These are phyloP conservation scores for Eutolmus rufibarbis DNA, from an alignment of 2,888 invertebrate species.

Conservation along the genomic window DNA sequence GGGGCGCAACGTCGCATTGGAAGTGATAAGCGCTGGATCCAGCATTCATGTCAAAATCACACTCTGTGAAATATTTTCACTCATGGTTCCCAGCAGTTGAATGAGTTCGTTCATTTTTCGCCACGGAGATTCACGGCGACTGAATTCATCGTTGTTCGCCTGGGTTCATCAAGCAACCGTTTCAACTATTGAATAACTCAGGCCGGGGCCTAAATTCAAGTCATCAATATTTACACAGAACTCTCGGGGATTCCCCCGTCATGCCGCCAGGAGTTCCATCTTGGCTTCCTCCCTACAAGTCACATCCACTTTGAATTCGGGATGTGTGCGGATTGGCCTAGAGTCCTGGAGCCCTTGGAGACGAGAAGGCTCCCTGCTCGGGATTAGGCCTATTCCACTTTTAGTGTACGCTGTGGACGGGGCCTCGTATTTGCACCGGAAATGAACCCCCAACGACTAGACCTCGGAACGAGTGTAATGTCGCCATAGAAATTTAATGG, in stretches of 20 bases:
- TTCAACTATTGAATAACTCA: neutral
- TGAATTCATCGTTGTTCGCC: neutral
- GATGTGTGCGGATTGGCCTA: neutral
- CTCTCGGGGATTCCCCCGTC: neutral
- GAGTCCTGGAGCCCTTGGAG: neutral
- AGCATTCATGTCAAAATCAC: neutral
- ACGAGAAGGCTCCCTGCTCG: neutral
- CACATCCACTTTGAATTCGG: neutral
- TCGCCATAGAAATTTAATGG: constrained; percentile 2
- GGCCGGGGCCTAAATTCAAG: neutral
- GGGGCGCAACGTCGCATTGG: neutral
- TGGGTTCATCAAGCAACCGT: neutral
- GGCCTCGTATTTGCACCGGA: neutral
- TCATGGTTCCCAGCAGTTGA: neutral
- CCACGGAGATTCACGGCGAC: neutral
- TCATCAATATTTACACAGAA: constrained; percentile 28
- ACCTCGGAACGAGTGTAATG: neutral
- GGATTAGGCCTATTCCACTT: neutral
- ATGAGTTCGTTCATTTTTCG: neutral
- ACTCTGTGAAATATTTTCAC: neutral
- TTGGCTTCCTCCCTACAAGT: neutral
- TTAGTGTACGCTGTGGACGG: neutral
- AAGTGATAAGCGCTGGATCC: neutral
- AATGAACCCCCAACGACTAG: neutral
- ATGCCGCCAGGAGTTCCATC: neutral